phyloP scores from a whole-genome alignment of 1,140 invertebrate genomes.

The Bombus terrestris region DNA sequence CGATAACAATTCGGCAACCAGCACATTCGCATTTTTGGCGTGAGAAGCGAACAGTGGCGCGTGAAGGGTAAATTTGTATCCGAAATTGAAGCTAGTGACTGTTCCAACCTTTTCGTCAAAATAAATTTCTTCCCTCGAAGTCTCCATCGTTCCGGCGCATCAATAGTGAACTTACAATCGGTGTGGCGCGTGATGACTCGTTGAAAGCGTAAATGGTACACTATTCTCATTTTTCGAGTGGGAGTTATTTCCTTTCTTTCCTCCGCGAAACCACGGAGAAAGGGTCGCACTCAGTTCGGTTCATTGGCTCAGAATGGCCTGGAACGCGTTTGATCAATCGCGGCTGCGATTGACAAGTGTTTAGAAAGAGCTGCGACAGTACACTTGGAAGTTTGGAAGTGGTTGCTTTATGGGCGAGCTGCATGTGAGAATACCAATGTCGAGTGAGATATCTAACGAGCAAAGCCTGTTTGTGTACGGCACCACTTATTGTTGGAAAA shows the following conservation, averaged over 20 bases:
- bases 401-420: slow-evolving; percentile 7
- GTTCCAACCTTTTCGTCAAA: not conserved
- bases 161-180: not conserved
- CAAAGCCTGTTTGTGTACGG: not conserved
- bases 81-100: not conserved
- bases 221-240: too few relatives aligned
- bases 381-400: not conserved
- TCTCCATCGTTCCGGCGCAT: not conserved
- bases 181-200: not conserved
- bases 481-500: not conserved
- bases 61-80: not conserved
- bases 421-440: slow-evolving; percentile 12
- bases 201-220: too few relatives aligned
- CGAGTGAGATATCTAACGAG: not conserved
- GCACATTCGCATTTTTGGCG: not conserved
- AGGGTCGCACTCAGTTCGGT: slow-evolving; percentile 7
- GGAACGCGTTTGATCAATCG: slow-evolving; percentile 23
- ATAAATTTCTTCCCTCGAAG: not conserved
- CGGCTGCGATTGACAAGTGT: slow-evolving; percentile 10
- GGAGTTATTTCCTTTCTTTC: not conserved
- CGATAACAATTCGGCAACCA: not conserved
- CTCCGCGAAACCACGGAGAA: not conserved
- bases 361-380: not conserved
- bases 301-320: slow-evolving; percentile 31
- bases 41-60: not conserved